Evolutionary conservation across 2,888 invertebrate genomes (phyloP).

Genomic region (Nebria brevicollis): DNA sequence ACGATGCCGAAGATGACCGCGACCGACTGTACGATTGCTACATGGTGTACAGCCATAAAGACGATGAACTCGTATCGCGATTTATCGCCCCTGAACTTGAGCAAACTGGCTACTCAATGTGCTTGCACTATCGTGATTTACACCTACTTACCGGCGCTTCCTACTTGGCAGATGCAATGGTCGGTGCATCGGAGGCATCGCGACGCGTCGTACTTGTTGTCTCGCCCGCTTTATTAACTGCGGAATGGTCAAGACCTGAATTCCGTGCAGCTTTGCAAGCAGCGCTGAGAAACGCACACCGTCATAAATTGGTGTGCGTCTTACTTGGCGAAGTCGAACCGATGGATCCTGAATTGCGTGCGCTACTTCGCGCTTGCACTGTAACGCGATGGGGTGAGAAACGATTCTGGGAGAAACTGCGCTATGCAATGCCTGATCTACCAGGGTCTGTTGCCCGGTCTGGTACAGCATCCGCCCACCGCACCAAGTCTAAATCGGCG

Average conservation of each 20-base stretch:
- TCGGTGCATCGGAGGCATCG: conserved; percentile 71
- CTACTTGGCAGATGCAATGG: conserved; percentile 71
- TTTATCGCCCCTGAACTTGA: conserved; percentile 79
- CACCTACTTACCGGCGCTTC: conserved; percentile 70
- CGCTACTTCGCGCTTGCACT: conserved; percentile 76
- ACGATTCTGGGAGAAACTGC: conserved; percentile 86
- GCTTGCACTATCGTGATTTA: conserved; percentile 74
- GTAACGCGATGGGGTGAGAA: conserved; percentile 80
- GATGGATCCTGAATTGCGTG: conserved; percentile 80
- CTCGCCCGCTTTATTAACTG: conserved; percentile 81
- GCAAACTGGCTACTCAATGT: conserved; percentile 74
- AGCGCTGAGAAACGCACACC: conserved; percentile 74
- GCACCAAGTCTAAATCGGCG: conserved; percentile 51
- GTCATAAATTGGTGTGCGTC: conserved; percentile 71
- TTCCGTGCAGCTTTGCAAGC: conserved; percentile 83
- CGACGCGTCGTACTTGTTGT: conserved; percentile 82
- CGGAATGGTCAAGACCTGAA: conserved; percentile 86
- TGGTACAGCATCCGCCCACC: conserved; percentile 65
- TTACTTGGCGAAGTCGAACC: conserved; percentile 76
- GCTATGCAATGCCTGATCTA: conserved; percentile 81
- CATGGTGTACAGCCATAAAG: conserved; percentile 84
- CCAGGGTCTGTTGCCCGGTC: conserved; percentile 67
- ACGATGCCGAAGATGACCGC: conserved; percentile 63
- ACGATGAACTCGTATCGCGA: conserved; percentile 77
- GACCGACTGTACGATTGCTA: conserved; percentile 82